These are phyloP conservation scores for Psittacara wagleri DNA, from an alignment of 2,113 vertebrate genomes.

Conservation along the genomic window DNA sequence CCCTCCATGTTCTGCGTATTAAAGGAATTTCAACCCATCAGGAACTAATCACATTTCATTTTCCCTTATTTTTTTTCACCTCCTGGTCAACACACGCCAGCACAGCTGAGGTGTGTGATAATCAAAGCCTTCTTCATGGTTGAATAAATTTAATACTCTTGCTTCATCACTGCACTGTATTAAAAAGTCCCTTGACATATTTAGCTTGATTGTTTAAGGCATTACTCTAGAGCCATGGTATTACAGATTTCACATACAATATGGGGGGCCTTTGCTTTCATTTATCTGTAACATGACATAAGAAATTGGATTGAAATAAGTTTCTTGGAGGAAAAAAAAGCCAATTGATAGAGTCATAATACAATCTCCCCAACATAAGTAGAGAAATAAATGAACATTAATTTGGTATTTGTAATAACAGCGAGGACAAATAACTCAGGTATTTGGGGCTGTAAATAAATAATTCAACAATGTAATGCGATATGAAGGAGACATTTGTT, in stretches of 20 bases:
- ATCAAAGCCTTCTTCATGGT: constrained; percentile 75
- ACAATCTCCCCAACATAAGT: constrained; percentile 35
- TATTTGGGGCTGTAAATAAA: constrained; percentile 44
- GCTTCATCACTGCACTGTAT: constrained; percentile 69
- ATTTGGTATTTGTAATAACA: constrained; percentile 33
- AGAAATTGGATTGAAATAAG: constrained; percentile 65
- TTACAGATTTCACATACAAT: constrained; percentile 61
- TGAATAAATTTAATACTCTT: constrained; percentile 76
- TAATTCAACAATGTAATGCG: constrained; percentile 33
- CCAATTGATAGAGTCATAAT: constrained; percentile 62
- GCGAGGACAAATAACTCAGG: constrained; percentile 20
- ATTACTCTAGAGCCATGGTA: constrained; percentile 49
- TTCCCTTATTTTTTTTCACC: constrained; percentile 47
- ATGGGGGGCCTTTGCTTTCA: constrained; percentile 23
- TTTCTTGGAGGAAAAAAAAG: constrained; percentile 15
- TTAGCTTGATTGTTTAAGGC: constrained; percentile 72
- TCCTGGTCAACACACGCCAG: constrained; percentile 65
- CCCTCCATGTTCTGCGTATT: constrained; percentile 41
- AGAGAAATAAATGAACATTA: constrained; percentile 63
- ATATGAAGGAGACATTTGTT: constrained; percentile 24
- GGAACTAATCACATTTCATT: constrained; percentile 78
- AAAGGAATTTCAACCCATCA: constrained; percentile 73
- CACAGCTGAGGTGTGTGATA: constrained; percentile 69
- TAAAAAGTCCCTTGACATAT: constrained; percentile 75
- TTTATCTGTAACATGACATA: constrained; percentile 52